A percentile compares a stretch with the other conserved stretches of the same genome.
These are phyloP conservation scores for Zeus faber DNA, from an alignment of 2,113 vertebrate species.

Conservation along the genomic window DNA sequence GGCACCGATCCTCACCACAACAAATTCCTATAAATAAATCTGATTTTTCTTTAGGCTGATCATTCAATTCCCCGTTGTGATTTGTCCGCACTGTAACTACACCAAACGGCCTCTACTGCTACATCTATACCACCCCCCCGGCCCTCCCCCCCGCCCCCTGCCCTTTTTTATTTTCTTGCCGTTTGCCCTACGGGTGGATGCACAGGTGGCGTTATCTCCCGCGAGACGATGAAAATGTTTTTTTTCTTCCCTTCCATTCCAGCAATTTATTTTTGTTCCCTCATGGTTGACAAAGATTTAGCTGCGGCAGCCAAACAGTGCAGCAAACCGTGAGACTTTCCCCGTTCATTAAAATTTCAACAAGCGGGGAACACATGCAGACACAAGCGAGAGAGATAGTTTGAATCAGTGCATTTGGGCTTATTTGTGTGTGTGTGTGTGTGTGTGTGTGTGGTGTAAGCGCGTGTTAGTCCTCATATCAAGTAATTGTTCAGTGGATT, in stretches of 20 bases:
- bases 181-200: conserved; percentile 8
- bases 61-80: background rate
- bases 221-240: conserved; percentile 1
- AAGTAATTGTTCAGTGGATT: too few species aligned
- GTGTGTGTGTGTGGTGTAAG: too few species aligned
- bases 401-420: too few species aligned
- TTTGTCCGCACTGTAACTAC: too few species aligned
- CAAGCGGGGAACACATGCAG: conserved; percentile 7
- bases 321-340: conserved; percentile 26
- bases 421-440: too few species aligned
- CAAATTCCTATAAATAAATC: too few species aligned
- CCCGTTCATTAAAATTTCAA: conserved; percentile 50
- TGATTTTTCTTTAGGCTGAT: background rate
- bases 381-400: too few species aligned
- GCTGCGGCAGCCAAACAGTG: conserved; percentile 30
- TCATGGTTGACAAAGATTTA: conserved; percentile 39
- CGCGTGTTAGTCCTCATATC: too few species aligned
- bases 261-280: conserved; percentile 48
- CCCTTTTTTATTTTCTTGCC: too few species aligned
- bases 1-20: too few species aligned
- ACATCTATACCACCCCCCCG: background rate
- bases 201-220: conserved; percentile 23
- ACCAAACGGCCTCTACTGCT: background rate
- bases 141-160: background rate
- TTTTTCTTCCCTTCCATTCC: conserved; percentile 14